Base-by-base conservation (phyloP, 2,888 invertebrate species). In the Pristionchus mayeri region DNA sequence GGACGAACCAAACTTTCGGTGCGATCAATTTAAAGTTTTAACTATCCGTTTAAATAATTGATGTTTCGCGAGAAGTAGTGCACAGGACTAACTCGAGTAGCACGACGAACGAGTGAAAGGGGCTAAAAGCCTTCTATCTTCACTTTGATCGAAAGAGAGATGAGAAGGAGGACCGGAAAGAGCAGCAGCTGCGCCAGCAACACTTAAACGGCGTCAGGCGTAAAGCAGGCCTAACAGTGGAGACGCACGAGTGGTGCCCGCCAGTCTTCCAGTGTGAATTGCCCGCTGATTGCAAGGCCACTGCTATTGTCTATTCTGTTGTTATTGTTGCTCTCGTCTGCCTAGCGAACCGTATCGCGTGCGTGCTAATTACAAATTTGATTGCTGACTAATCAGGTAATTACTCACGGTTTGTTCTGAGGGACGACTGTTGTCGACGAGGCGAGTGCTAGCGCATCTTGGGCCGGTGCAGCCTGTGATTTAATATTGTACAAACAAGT, bases 341-440 rank as follows among this genome's bases (percentile, higher is more conserved):
- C n/a, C 7, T 21, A 78, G 50, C 30, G 27, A 75, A 44, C 50
- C 30, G 30, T 78, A 50, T 76, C 44, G 40, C n/a, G n/a, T 11
- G 16, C 0, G 50, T 18, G 30, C 50, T 24, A n/a, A 78, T 11
- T 16, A 50, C n/a, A 13, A 76, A 44, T 44, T 48, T 48, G 76
- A 9, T 11, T 18, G 7, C 48, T 30, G 21, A 7, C 18, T 78
- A 78, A 71, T 71, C 24, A 24, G n/a, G 3, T 67, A 67, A 67
- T 67, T 67, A 40, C 84, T 71, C 11, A 84, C 84, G 71, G 75
- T 75, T 75, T 84, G 75, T 84, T 84, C 50, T 30, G 71, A 2
- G 71, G 75, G 0, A 84, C 75, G 24, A 54, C 37, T 3, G 71
- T 71, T 11, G 71, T 84, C 3, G 84, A 84, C 6, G 84, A 84